Conservation (phyloP, 2,113 vertebrate genomes). For the Lophura nycthemera region DNA sequence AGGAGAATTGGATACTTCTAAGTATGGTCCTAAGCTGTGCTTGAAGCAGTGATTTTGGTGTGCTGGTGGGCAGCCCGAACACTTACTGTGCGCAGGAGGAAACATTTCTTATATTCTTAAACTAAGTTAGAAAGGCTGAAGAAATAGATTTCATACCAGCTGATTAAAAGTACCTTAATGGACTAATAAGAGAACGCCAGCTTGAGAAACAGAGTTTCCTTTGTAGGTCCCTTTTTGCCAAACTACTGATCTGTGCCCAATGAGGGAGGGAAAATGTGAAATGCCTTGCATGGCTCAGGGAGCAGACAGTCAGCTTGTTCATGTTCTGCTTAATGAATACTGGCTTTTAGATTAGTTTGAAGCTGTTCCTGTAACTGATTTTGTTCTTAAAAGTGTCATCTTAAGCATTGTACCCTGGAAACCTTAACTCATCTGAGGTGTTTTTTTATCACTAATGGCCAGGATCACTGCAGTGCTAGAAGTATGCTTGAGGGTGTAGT, state of each 20-base stretch:
- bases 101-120: neutral
- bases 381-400: neutral
- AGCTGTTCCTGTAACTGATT: neutral
- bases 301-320: neutral
- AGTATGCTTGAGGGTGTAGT: fast-evolving
- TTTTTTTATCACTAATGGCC: neutral
- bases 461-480: neutral
- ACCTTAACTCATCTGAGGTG: neutral
- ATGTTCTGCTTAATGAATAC: neutral
- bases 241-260: neutral
- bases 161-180: neutral
- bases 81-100: neutral
- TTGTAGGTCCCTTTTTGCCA: neutral
- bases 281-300: neutral
- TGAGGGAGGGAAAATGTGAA: neutral
- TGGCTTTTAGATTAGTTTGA: neutral
- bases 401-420: neutral
- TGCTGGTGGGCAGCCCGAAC: neutral
- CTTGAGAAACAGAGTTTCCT: neutral
- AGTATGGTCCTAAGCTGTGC: neutral
- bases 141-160: neutral
- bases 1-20: neutral
- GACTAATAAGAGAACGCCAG: neutral
- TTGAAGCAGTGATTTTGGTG: neutral
- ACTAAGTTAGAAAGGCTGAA: neutral